These are phyloP conservation scores for Struthidea cinerea DNA, from an alignment of 2,113 vertebrate genomes.

Conservation along the genomic window DNA sequence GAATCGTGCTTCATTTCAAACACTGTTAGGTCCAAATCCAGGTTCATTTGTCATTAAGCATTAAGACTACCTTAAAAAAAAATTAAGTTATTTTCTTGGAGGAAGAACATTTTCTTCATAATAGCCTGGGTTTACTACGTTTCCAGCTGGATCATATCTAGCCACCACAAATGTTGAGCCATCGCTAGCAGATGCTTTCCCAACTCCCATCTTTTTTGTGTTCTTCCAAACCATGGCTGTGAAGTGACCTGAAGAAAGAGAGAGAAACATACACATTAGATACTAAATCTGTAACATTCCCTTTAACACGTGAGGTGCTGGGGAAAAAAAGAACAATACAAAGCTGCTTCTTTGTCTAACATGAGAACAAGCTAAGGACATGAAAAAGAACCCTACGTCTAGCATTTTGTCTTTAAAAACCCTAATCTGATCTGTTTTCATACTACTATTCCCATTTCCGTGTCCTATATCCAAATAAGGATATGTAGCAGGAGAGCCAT, in stretches of 20 bases:
- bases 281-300: not conserved
- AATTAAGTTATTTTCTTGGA: conserved; percentile 73
- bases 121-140: conserved; percentile 91
- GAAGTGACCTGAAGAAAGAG: conserved; percentile 85
- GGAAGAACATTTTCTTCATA: conserved; percentile 94
- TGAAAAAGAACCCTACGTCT: not conserved
- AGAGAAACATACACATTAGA: not conserved
- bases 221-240: conserved; percentile 98
- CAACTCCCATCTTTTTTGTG: conserved; percentile 88
- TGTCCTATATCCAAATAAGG: not conserved
- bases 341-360: not conserved
- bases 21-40: not conserved
- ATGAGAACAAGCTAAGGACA: not conserved
- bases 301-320: fast-evolving
- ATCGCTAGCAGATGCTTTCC: conserved; percentile 87
- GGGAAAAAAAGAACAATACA: not conserved
- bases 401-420: not conserved
- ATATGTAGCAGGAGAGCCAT: not conserved
- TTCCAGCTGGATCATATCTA: conserved; percentile 93
- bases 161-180: conserved; percentile 97
- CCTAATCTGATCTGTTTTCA: not conserved
- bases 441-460: not conserved
- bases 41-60: not conserved
- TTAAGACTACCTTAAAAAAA: not conserved
- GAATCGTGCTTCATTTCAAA: not conserved